These are phyloP conservation scores for Pangasius krempfi DNA, from an alignment of 2,797 vertebrate genomes.

Conservation along the genomic window DNA sequence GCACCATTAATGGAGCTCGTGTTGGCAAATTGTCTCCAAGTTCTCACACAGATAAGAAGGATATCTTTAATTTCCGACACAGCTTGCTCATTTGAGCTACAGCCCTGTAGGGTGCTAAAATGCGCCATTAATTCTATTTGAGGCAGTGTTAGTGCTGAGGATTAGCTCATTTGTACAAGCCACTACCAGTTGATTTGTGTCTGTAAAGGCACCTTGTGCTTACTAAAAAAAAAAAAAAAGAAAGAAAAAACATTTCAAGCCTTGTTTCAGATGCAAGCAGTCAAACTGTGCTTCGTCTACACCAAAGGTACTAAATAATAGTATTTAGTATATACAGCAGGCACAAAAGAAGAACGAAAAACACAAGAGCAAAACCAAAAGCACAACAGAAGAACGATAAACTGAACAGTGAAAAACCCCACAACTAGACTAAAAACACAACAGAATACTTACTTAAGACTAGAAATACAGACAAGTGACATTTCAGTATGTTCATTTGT, in stretches of 20 bases:
- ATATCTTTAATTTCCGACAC: slow-evolving; percentile 59
- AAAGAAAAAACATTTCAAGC: slow-evolving; percentile 49
- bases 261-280: slow-evolving; percentile 36
- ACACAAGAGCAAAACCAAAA: not conserved
- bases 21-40: slow-evolving; percentile 71
- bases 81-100: slow-evolving; percentile 66
- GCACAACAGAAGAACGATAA: not conserved
- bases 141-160: slow-evolving; percentile 62
- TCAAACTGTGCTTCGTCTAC: slow-evolving; percentile 44
- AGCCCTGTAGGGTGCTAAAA: slow-evolving; percentile 62
- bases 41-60: slow-evolving; percentile 48
- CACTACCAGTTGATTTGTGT: slow-evolving; percentile 60
- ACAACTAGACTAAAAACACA: not conserved
- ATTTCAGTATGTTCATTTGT: no score
- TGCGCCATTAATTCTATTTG: slow-evolving; percentile 69
- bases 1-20: slow-evolving; percentile 69
- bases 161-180: slow-evolving; percentile 53
- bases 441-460: no score
- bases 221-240: not conserved
- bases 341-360: not conserved
- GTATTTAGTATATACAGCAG: slow-evolving; percentile 32
- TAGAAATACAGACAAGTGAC: no score
- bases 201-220: slow-evolving; percentile 54
- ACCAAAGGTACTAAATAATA: slow-evolving; percentile 57
- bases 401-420: not conserved